Evolutionary conservation across 1,140 invertebrate genomes (phyloP).

Genomic region (Phymorhynchus buccinoides): DNA sequence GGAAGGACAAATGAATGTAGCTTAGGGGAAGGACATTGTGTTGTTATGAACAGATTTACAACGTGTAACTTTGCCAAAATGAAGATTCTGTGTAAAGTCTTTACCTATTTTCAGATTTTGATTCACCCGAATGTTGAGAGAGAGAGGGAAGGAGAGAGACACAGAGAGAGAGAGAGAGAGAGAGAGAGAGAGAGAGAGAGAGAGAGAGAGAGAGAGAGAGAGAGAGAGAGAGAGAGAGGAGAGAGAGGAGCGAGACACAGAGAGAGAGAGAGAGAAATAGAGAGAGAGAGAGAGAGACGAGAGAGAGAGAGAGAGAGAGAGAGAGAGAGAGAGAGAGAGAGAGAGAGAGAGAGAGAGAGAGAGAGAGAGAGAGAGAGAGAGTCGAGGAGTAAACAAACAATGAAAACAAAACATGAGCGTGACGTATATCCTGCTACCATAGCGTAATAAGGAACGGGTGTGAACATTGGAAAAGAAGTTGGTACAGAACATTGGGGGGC

Average conservation of each 20-base stretch:
- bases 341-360: neutral
- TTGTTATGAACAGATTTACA: too few relatives aligned
- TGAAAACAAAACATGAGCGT: too few relatives aligned
- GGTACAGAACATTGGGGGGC: too few relatives aligned
- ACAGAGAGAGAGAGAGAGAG: neutral
- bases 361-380: neutral
- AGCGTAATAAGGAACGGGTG: too few relatives aligned
- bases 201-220: neutral
- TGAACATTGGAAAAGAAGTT: too few relatives aligned
- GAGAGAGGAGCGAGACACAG: neutral
- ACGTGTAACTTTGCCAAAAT: too few relatives aligned
- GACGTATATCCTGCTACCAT: too few relatives aligned
- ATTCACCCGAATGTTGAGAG: neutral
- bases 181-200: neutral
- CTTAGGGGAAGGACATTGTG: too few relatives aligned
- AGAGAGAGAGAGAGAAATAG: neutral
- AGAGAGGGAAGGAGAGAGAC: neutral
- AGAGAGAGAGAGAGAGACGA: neutral
- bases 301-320: neutral
- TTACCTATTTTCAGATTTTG: too few relatives aligned
- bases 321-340: neutral
- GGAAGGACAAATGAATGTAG: too few relatives aligned
- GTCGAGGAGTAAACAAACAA: too few relatives aligned
- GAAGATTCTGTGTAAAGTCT: too few relatives aligned
- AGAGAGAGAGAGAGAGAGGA: neutral